phyloP scores from a whole-genome alignment of 2,113 vertebrate species.

The Platichthys flesus region DNA sequence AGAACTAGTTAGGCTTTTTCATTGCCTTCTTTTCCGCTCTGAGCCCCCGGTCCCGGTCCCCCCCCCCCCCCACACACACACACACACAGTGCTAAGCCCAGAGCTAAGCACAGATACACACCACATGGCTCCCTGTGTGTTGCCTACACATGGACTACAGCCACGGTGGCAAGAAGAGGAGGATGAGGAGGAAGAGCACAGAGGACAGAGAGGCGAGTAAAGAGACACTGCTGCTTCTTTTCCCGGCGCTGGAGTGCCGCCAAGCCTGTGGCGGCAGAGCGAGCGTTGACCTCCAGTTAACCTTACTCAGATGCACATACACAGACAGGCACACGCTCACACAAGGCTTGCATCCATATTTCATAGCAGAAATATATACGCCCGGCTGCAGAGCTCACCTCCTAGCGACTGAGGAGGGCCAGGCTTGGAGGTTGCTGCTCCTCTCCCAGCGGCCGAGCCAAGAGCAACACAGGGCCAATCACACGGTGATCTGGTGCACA shows the following conservation, averaged over 20 bases:
- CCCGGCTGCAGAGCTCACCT: slow-evolving; percentile 55
- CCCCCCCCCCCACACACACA: slow-evolving; percentile 13
- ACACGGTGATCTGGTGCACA: slow-evolving; percentile 44
- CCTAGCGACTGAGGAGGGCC: slow-evolving; percentile 46
- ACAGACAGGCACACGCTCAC: slow-evolving; percentile 38
- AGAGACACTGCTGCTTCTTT: slow-evolving; percentile 57
- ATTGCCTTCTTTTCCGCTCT: slow-evolving; percentile 47
- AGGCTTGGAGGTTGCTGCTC: slow-evolving; percentile 45
- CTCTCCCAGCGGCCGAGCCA: slow-evolving; percentile 46
- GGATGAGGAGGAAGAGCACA: slow-evolving; percentile 15
- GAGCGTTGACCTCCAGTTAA: slow-evolving; percentile 78
- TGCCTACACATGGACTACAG: slow-evolving; percentile 48
- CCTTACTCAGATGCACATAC: slow-evolving; percentile 55
- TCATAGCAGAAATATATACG: slow-evolving; percentile 78
- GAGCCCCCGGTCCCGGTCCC: no score
- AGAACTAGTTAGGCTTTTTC: slow-evolving; percentile 57
- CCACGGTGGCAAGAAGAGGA: slow-evolving; percentile 30
- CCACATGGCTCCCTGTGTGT: slow-evolving; percentile 54
- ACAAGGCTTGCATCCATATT: slow-evolving; percentile 74
- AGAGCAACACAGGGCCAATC: slow-evolving; percentile 54
- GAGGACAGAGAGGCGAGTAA: slow-evolving; percentile 9
- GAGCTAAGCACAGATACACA: slow-evolving; percentile 58
- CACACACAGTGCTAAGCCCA: slow-evolving; percentile 48
- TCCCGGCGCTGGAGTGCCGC: slow-evolving; percentile 63
- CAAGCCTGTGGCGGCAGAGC: slow-evolving; percentile 76